Evolutionary conservation across 2,888 invertebrate genomes (phyloP), one percentile per base, ranked within the genome.

Genomic region (Omphaloscelis lunosa): DNA sequence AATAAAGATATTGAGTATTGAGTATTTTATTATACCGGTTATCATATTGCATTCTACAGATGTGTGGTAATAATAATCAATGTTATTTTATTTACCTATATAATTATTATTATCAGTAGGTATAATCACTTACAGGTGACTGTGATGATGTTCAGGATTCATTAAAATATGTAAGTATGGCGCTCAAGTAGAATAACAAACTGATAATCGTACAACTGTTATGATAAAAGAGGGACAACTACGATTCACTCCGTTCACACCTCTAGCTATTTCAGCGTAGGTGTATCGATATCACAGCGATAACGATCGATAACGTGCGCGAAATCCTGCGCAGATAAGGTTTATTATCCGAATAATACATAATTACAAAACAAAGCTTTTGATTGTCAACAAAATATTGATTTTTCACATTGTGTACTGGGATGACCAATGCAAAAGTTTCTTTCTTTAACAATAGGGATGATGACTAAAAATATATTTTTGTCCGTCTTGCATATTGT

Each of bases 291-390:
- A 80, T 73, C 51, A 53, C 34, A 59, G 45, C n/a, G 84, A 86
- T 86, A 84, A 73, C 67, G n/a, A 68, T 74, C 48, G 83, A 83
- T 79, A 77, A 74, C 62, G 72, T 76, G 73, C 56, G 80, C 80
- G 45, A 74, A 83, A 80, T 77, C 72, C 75, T 84, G 51, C 41
- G 34, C 53, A 65, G 72, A 83, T 86, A 86, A 69, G 48, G 53
- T 66, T 82, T 86, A 83, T 86, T 74, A 61, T 23, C 51, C 34
- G 29, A 72, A 76, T 76, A 75, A 84, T 82, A 78, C 78, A 85
- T 82, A 75, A 79, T 80, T 63, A 75, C 69, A 79, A 83, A 86
- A 86, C 75, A 86, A 86, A 74, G 56, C 39, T 29, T 67, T 69
- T 62, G 41, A 74, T 70, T 85, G 67, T 80, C 81, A 84, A 84